Conservation (phyloP, 2,797 vertebrate genomes). For the Danio albolineatus region DNA sequence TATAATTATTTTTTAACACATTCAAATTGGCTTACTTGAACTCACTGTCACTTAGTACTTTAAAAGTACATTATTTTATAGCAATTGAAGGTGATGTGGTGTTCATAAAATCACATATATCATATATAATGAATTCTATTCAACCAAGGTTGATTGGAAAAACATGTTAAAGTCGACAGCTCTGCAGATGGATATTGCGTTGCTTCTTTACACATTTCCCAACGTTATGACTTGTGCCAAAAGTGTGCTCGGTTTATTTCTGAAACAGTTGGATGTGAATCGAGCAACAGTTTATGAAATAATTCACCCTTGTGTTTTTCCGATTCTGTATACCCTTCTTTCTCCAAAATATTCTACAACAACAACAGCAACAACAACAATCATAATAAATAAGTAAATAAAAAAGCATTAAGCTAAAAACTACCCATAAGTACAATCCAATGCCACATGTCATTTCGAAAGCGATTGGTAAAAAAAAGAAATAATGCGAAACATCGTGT, state of each 20-base stretch:
- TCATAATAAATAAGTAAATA: no score
- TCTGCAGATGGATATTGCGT: background rate
- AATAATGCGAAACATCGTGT: no score
- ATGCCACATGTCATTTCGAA: no score
- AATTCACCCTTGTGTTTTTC: no score
- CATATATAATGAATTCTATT: background rate
- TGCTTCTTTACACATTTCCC: background rate
- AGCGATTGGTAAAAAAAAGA: no score
- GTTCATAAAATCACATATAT: conserved; percentile 4
- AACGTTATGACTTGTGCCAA: background rate
- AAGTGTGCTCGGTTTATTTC: background rate
- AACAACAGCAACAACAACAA: no score
- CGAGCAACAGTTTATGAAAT: background rate
- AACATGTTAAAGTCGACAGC: background rate
- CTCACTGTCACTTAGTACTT: background rate
- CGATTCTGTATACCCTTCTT: background rate
- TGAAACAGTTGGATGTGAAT: background rate
- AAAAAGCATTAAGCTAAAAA: no score
- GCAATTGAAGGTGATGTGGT: background rate
- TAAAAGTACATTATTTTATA: background rate
- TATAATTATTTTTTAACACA: no score
- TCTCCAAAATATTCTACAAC: no score
- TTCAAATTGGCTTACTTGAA: background rate
- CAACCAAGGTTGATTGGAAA: background rate
- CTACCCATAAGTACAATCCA: no score